Conservation (phyloP, 2,113 vertebrate genomes). For the Donacobius atricapilla region DNA sequence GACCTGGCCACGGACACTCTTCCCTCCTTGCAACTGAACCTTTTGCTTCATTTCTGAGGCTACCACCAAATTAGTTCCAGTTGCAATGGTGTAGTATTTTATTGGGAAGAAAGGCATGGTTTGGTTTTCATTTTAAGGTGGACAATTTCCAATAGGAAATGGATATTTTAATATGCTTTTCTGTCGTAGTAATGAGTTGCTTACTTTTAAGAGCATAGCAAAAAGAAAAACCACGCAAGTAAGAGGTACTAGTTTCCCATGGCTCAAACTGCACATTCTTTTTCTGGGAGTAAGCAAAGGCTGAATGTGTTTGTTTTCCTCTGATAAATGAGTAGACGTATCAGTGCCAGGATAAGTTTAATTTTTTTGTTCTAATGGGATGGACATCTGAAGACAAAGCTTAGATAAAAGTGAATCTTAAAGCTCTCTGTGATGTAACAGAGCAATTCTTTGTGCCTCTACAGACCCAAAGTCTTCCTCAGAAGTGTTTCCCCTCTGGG, state of each 20-base stretch:
- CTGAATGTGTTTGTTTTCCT: not conserved
- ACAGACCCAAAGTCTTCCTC: not conserved
- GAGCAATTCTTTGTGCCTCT: not conserved
- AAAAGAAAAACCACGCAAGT: not conserved
- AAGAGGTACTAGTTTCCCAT: not conserved
- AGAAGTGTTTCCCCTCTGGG: not conserved
- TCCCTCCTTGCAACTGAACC: not conserved
- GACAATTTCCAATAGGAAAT: constrained; percentile 26
- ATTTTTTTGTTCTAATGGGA: not conserved
- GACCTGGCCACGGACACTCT: not conserved
- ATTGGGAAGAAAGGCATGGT: not conserved
- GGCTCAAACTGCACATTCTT: not conserved
- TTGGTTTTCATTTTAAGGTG: constrained; percentile 22
- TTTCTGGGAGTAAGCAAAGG: not conserved
- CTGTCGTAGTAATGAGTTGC: not conserved
- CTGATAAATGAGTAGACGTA: not conserved
- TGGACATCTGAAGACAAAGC: not conserved
- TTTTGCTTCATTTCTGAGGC: not conserved
- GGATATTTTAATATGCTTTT: constrained; percentile 21
- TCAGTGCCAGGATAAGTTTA: not conserved
- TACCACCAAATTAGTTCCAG: constrained; percentile 48
- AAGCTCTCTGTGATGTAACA: not conserved
- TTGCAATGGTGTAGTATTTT: not conserved
- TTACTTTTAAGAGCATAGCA: not conserved
- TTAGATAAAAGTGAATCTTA: not conserved